Evolutionary conservation across 1,140 invertebrate species (phyloP).

Genomic region (Tetramorium alpestre): DNA sequence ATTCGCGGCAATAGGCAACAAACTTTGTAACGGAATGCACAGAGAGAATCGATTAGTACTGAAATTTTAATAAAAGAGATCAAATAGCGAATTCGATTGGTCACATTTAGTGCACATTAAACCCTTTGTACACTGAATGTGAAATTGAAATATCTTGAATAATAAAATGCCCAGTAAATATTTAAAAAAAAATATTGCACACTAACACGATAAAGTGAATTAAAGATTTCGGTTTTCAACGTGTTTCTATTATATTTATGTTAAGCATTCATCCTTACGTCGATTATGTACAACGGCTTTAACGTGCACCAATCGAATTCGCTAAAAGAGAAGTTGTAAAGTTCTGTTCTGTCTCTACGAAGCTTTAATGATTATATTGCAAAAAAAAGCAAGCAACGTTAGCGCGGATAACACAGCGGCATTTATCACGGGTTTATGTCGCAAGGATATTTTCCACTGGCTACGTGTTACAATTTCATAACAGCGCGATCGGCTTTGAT

Average conservation of each 20-base stretch:
- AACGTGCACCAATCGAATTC: no score
- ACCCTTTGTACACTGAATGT: no score
- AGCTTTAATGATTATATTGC: neutral
- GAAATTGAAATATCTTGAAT: no score
- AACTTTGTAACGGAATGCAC: neutral
- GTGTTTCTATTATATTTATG: no score
- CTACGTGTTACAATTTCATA: conserved; percentile 12
- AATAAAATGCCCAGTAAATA: no score
- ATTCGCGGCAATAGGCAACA: neutral
- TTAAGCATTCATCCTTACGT: no score
- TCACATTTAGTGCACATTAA: no score
- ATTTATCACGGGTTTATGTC: neutral
- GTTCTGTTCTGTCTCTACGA: neutral
- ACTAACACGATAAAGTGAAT: no score
- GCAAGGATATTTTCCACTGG: neutral
- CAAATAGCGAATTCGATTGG: no score
- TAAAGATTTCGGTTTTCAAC: no score
- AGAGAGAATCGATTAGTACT: neutral
- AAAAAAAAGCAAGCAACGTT: neutral
- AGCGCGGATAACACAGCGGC: neutral
- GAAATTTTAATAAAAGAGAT: neutral
- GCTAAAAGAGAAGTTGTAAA: neutral
- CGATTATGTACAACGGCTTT: no score
- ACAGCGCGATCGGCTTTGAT: neutral
- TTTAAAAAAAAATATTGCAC: no score